Base-by-base conservation (phyloP, 1,140 invertebrate genomes). In the Gryllus bimaculatus region DNA sequence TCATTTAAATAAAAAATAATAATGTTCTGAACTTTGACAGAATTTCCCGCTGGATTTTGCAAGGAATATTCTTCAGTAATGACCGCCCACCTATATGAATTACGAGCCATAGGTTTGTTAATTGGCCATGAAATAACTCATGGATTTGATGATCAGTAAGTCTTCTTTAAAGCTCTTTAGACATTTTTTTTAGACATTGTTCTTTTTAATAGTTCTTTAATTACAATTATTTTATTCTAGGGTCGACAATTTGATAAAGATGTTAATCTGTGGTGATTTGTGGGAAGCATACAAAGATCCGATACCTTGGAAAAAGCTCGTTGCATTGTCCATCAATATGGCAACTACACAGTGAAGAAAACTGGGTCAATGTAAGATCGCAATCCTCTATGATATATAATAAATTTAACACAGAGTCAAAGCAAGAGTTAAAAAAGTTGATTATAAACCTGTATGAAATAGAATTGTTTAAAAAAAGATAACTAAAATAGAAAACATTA, bases 121-220 rank as follows among this genome's bases (percentile, higher is more conserved):
- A 96, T 98, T 85, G 96, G 95, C 0, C 95, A 97, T 83, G 95
- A 98, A 88, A 95, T 98, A 75, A 97, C 95, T 0, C 96, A 98
- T 84, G 95, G 94, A 13, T 97, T 97, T 84, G 96, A 97, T 86
- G 95, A 96, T 84, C 92, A 95, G 89, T 88, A 80, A 73, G 13
- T 15, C 26, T 8, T 20, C 26, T 74, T 10, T 20, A 6, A 74
- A 1, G 6, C 13, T 20, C n/a, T 15, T 74, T 74, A 8, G 4
- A 74, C 7, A 12, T 74, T 74, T 8, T 12, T 8, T 8, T n/a
- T n/a, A n/a, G n/a, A n/a, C n/a, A n/a, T n/a, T n/a, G n/a, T n/a
- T n/a, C n/a, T 39, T 1, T 39, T 39, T 39, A 39, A 39, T 39
- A 39, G 5, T 39, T 39, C 26, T 39, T 39, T 39, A 12, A 1